phyloP scores from a whole-genome alignment of 2,113 vertebrate genomes.

The Agapornis roseicollis region DNA sequence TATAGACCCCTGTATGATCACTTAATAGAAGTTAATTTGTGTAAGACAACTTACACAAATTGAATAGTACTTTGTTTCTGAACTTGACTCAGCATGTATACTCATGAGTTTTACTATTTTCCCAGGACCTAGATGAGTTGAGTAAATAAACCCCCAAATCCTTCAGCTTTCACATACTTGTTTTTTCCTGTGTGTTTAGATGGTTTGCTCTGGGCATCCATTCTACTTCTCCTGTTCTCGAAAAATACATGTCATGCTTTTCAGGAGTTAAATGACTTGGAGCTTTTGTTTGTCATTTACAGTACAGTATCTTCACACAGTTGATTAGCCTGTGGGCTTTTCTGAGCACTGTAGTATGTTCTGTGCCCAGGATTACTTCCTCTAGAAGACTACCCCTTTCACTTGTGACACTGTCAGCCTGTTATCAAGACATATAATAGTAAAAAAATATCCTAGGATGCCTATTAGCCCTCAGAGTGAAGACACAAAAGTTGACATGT shows the following conservation, averaged over 20 bases:
- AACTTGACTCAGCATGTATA: neutral
- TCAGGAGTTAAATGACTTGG: neutral
- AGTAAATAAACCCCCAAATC: neutral
- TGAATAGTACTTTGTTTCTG: neutral
- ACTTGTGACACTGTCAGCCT: constrained; percentile 13
- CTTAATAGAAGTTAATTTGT: neutral
- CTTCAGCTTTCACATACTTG: neutral
- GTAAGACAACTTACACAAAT: neutral
- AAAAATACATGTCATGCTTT: neutral
- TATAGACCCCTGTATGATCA: neutral
- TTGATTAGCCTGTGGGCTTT: constrained; percentile 2
- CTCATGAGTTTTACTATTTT: neutral
- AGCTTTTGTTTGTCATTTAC: neutral
- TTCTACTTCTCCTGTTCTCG: neutral
- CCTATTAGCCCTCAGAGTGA: constrained; percentile 7
- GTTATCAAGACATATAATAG: neutral
- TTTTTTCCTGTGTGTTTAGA: neutral
- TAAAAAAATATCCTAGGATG: constrained; percentile 22
- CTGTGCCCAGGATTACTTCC: neutral
- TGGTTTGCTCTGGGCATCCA: neutral
- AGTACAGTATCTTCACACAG: neutral
- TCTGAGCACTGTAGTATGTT: neutral
- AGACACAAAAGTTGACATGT: constrained; percentile 7
- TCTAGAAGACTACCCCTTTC: neutral
- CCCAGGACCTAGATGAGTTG: neutral